Base-by-base conservation (phyloP, 1,140 invertebrate species). In the Acyrthosiphon pisum region DNA sequence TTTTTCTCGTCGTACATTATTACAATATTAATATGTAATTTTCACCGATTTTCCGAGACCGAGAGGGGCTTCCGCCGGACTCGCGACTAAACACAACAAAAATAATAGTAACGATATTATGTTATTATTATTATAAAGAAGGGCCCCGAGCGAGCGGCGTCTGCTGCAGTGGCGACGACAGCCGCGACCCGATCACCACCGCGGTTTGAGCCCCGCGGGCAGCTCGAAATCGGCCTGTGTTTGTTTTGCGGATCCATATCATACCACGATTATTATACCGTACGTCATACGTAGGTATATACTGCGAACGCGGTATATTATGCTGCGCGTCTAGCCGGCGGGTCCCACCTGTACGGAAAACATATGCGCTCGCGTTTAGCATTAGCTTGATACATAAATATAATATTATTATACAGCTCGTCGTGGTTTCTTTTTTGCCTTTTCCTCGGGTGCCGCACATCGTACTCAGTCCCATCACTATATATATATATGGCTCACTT, bases 171-270 rank as follows among this genome's bases (percentile, higher is more conserved):
- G 60, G 60, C 60, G n/a, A 76, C 60, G 60, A 76, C 60, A n/a
- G 30, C 8, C 26, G 56, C 60, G 60, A 76, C 60, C 30, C 30
- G n/a, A 76, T 76, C 60, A 76, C 8, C 9, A 8, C 50, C 50
- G 22, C 60, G 30, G 60, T 76, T 76, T 14, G 60, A 14, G 60
- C 3, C 60, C 60, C 60, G 30, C 11, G n/a, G 60, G 60, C 60
- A 7, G n/a, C 60, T 14, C 60, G 60, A 35, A n/a, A 30, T 76
- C 60, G 18, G 60, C 14, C 60, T 30, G 30, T 76, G 60, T 76
- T 76, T 76, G 60, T 76, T 76, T 76, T 76, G 60, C 60, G 60
- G 30, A 76, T n/a, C n/a, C 60, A n/a, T 76, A n/a, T n/a, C n/a
- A 76, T 60, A 60, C 30, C n/a, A 14, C 11, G 14, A 76, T 76